Base-by-base conservation (phyloP, 2,888 invertebrate species). In the Caenorhabditis parvicauda region DNA sequence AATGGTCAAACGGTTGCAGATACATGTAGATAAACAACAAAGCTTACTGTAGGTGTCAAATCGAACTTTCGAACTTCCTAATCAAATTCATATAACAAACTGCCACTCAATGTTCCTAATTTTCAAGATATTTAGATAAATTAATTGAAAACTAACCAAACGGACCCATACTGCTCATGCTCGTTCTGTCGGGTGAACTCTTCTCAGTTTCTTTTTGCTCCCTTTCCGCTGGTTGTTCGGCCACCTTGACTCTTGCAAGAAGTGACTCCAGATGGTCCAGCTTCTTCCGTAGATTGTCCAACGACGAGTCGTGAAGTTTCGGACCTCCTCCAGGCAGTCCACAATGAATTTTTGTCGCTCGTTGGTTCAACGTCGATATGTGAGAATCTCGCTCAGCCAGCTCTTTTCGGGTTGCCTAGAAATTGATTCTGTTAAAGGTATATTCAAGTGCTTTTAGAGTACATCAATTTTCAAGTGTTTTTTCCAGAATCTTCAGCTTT, bases 381-480 rank as follows among this genome's bases (percentile, higher is more conserved):
- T 68, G 67, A 9, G 65, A 41, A 46, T 72, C 72, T 7, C 73
- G 41, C 43, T 75, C 75, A 21, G 70, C 59, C 2, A 76, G 59
- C 35, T 73, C 74, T 21, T 62, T 59, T 32, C 73, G 58, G 0
- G 74, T 72, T 7, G 70, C 58, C 59, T 70, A 45, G 29, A 50
- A 32, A 24, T 24, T 14, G 37, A 14, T 21, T 41, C 1, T 41
- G n/a, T n/a, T n/a, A n/a, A n/a, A n/a, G n/a, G n/a, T n/a, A n/a
- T n/a, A n/a, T n/a, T n/a, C n/a, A n/a, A n/a, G n/a, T n/a, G n/a
- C n/a, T n/a, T n/a, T n/a, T n/a, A n/a, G n/a, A n/a, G n/a, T n/a
- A n/a, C n/a, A n/a, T n/a, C n/a, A n/a, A n/a, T n/a, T n/a, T n/a
- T n/a, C n/a, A n/a, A n/a, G n/a, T n/a, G n/a, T n/a, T n/a, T n/a